A percentile compares a stretch with the other conserved stretches of the same genome.
phyloP scores from a whole-genome alignment of 2,797 vertebrate species.

The Dendrocincla tyrannina region DNA sequence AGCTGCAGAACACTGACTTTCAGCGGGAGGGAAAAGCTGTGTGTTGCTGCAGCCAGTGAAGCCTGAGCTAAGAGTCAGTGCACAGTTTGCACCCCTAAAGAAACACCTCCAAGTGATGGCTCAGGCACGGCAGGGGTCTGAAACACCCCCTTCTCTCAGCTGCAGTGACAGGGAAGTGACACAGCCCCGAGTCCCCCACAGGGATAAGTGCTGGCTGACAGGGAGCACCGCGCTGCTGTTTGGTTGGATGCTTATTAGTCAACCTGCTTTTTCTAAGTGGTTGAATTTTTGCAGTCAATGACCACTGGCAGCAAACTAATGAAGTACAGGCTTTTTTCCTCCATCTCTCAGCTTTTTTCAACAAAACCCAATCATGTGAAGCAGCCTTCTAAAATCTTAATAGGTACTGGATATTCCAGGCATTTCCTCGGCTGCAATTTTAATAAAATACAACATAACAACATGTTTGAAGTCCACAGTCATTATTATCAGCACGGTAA shows the following conservation, averaged over 20 bases:
- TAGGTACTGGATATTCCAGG: not conserved
- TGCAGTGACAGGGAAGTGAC: not conserved
- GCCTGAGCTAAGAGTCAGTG: not conserved
- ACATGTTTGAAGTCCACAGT: not conserved
- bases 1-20: not conserved
- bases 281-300: not conserved
- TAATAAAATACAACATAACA: not conserved
- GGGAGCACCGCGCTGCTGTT: accelerated
- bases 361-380: not conserved
- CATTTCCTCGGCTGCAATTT: not conserved
- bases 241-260: not conserved
- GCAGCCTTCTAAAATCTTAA: not conserved
- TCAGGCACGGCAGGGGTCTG: not conserved
- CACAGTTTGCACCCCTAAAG: not conserved
- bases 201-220: accelerated
- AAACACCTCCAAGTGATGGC: not conserved
- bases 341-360: not conserved
- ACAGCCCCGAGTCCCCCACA: accelerated
- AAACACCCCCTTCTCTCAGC: not conserved
- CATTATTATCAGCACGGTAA: not conserved
- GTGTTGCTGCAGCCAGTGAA: not conserved
- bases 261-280: accelerated
- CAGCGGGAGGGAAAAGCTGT: not conserved
- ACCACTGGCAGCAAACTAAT: not conserved
- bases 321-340: not conserved